Conservation (phyloP, 1,140 invertebrate species). For the Eufriesea mexicana region DNA sequence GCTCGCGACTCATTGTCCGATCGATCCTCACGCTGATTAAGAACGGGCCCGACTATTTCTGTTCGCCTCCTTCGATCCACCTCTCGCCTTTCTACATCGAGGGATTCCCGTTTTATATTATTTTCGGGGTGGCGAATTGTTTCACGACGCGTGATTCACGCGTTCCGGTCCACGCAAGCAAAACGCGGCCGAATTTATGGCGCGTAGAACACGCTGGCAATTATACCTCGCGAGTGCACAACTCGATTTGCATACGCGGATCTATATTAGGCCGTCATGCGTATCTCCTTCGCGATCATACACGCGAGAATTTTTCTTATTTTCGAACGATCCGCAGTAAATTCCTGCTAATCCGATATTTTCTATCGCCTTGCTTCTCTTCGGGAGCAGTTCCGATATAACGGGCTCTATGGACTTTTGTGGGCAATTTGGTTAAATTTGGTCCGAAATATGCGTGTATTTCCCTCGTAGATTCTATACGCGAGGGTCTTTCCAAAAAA, state of each 20-base stretch:
- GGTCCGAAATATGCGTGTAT: too few relatives aligned
- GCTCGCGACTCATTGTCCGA: slow-evolving; percentile 22
- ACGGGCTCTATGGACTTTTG: too few relatives aligned
- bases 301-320: not conserved
- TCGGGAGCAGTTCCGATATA: too few relatives aligned
- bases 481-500: too few relatives aligned
- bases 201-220: not conserved
- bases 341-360: too few relatives aligned
- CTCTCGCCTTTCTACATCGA: not conserved
- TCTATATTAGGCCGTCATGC: slow-evolving; percentile 9
- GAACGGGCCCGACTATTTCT: slow-evolving; percentile 16
- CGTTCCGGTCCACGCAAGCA: slow-evolving; percentile 11
- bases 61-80: not conserved
- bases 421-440: too few relatives aligned
- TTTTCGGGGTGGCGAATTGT: slow-evolving; percentile 25
- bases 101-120: slow-evolving; percentile 4
- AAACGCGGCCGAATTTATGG: slow-evolving; percentile 22
- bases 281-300: not conserved
- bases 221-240: not conserved
- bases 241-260: not conserved
- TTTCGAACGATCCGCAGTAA: not conserved
- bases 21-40: slow-evolving; percentile 35
- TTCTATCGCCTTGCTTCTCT: too few relatives aligned
- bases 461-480: too few relatives aligned
- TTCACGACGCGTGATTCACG: slow-evolving; percentile 40